Evolutionary conservation across 30 jellyfish, hydroid and myxozoan species (phyloP).

Genomic region (Turritopsis dohrnii): DNA sequence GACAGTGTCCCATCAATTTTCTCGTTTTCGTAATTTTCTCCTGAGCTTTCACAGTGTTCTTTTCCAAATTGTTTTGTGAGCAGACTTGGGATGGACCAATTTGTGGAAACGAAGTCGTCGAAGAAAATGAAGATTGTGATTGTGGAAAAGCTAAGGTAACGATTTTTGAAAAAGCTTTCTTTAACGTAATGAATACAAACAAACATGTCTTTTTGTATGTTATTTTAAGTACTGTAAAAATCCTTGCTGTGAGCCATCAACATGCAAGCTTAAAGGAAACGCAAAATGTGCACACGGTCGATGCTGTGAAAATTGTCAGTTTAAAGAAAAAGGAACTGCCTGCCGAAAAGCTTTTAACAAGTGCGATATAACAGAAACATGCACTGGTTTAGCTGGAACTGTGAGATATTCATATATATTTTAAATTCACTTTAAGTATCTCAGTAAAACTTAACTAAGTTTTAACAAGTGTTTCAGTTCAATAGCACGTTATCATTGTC

Average conservation of each 20-base stretch:
- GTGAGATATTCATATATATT: background rate
- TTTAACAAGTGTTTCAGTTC: too few relatives aligned
- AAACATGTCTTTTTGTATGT: too few relatives aligned
- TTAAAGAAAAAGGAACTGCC: background rate
- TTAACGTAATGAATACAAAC: too few relatives aligned
- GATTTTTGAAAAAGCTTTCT: too few relatives aligned
- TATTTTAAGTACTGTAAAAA: background rate
- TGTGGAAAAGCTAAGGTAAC: background rate
- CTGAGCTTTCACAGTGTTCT: too few relatives aligned
- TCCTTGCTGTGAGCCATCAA: background rate
- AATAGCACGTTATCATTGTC: too few relatives aligned
- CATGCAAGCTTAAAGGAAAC: background rate
- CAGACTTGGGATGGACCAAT: background rate
- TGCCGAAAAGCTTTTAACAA: background rate
- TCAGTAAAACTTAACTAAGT: too few relatives aligned
- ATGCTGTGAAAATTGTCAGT: slow-evolving; percentile 4
- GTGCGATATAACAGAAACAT: slow-evolving; percentile 3
- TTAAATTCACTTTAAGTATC: too few relatives aligned
- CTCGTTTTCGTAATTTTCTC: too few relatives aligned
- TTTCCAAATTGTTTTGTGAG: background rate
- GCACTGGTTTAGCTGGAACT: background rate
- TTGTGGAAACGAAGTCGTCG: background rate
- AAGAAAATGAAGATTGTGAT: background rate
- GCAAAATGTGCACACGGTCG: slow-evolving; percentile 17
- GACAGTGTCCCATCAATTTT: too few relatives aligned